Evolutionary conservation across 2,888 invertebrate genomes (phyloP).

Genomic region (Acanthococcus lagerstroemiae): DNA sequence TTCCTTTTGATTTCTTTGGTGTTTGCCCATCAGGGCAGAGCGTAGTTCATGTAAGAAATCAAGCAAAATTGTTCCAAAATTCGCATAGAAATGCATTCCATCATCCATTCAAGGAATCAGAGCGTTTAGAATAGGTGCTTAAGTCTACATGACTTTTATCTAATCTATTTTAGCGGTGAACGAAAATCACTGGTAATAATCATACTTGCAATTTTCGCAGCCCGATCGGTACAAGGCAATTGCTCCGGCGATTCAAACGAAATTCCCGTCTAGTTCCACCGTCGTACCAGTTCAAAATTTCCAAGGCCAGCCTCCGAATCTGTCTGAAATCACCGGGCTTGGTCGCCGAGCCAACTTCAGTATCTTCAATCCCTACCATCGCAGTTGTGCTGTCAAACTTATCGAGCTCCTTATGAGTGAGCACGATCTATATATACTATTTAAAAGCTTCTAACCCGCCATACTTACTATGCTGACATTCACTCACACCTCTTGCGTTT

Average conservation of each 20-base stretch:
- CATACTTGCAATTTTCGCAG: conserved; percentile 38
- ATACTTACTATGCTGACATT: too few relatives aligned
- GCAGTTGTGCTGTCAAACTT: conserved; percentile 58
- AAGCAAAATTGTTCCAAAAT: too few relatives aligned
- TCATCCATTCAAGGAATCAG: too few relatives aligned
- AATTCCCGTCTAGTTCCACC: conserved; percentile 44
- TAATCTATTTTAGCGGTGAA: too few relatives aligned
- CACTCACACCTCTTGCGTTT: too few relatives aligned
- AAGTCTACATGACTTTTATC: conserved; percentile 13
- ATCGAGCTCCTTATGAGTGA: conserved; percentile 59
- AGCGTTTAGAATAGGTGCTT: too few relatives aligned
- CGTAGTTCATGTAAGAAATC: too few relatives aligned
- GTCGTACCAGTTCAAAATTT: conserved; percentile 48
- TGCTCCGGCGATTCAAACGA: conserved; percentile 49
- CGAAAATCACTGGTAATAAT: too few relatives aligned
- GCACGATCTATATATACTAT: conserved; percentile 32
- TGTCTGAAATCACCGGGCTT: conserved; percentile 52
- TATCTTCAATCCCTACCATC: conserved; percentile 61
- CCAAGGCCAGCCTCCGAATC: conserved; percentile 53
- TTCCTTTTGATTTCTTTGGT: too few relatives aligned
- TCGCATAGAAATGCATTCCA: too few relatives aligned
- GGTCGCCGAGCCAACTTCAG: conserved; percentile 59
- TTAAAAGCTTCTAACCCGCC: too few relatives aligned
- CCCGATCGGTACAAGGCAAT: conserved; percentile 50
- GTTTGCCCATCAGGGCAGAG: too few relatives aligned